Evolutionary conservation across 2,888 invertebrate species (phyloP).

Genomic region (Argynnis bischoffii): DNA sequence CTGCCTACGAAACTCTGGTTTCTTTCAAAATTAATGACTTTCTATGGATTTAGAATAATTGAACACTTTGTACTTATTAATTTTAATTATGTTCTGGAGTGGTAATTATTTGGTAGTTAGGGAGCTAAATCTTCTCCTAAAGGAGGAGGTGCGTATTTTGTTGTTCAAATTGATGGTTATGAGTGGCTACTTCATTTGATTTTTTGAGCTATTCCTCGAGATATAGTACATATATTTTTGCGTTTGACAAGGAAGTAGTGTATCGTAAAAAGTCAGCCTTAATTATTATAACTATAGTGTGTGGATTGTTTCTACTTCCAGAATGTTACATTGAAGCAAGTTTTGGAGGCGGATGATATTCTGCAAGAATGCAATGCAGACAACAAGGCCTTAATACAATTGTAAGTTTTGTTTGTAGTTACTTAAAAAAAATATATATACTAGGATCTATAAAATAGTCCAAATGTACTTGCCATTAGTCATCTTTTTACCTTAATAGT

Average conservation of each 20-base stretch:
- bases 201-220: slow-evolving; percentile 22
- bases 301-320: slow-evolving; percentile 68
- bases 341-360: slow-evolving; percentile 97
- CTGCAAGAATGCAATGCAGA: slow-evolving; percentile 97
- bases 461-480: no score
- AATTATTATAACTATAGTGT: slow-evolving; percentile 4
- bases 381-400: slow-evolving; percentile 94
- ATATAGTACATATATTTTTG: not conserved
- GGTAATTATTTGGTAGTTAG: slow-evolving; percentile 87
- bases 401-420: slow-evolving; percentile 85
- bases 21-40: slow-evolving; percentile 63
- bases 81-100: slow-evolving; percentile 91
- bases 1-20: slow-evolving; percentile 61
- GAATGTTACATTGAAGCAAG: slow-evolving; percentile 94
- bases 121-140: slow-evolving; percentile 89
- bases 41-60: slow-evolving; percentile 75
- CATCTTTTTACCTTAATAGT: no score
- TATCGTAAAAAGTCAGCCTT: not conserved
- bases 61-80: slow-evolving; percentile 66
- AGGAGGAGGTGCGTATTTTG: slow-evolving; percentile 86
- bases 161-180: slow-evolving; percentile 71
- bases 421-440: not conserved
- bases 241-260: slow-evolving; percentile 2
- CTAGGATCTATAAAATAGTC: no score
- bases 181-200: slow-evolving; percentile 47